A percentile compares a stretch with the other conserved stretches of the same genome.
phyloP scores from a whole-genome alignment of 2,888 invertebrate species.

The Mantis religiosa region DNA sequence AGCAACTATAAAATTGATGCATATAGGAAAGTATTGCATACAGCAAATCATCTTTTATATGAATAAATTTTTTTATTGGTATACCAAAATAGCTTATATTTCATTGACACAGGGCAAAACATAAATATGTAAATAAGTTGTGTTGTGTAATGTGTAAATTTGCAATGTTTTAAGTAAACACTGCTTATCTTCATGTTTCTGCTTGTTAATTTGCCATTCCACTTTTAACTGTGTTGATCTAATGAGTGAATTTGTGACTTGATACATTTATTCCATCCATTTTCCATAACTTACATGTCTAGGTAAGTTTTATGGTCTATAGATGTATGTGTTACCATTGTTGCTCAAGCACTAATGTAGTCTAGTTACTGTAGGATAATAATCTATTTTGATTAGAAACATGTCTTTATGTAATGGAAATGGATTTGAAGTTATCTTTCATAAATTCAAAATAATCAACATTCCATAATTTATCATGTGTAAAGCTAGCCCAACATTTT shows the following conservation, averaged over 20 bases:
- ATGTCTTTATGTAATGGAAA: neutral
- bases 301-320: constrained; percentile 12
- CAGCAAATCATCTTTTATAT: neutral
- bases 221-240: neutral
- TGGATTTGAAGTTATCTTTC: neutral
- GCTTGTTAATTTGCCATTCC: neutral
- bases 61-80: neutral
- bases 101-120: neutral
- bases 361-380: constrained; percentile 10
- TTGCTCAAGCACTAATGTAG: constrained; percentile 19
- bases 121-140: neutral
- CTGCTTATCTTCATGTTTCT: neutral
- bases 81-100: neutral
- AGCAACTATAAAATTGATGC: neutral
- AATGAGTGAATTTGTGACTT: neutral
- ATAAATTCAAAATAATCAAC: neutral
- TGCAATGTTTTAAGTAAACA: neutral
- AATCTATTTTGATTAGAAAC: constrained; percentile 1
- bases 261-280: constrained; percentile 10
- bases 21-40: neutral
- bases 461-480: constrained; percentile 2
- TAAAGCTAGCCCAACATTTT: neutral
- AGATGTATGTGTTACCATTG: constrained; percentile 13
- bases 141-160: neutral
- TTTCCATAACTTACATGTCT: constrained; percentile 7